Conservation (phyloP, 2,888 invertebrate genomes). For the Tetropium fuscum region DNA sequence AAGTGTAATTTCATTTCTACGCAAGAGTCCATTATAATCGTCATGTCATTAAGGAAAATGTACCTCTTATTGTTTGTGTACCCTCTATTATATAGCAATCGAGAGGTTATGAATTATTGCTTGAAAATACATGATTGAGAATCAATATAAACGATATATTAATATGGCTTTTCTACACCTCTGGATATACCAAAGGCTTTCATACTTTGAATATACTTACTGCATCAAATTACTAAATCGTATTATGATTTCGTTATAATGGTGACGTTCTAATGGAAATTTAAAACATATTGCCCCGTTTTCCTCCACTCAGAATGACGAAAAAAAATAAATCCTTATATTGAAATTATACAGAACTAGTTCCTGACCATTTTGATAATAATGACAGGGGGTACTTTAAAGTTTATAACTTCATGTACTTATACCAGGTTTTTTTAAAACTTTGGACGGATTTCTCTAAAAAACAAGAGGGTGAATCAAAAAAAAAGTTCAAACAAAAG, state of each 20-base stretch:
- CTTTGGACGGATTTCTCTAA: too few species aligned
- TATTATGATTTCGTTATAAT: constrained; percentile 28
- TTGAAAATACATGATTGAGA: constrained; percentile 58
- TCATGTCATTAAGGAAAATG: constrained; percentile 44
- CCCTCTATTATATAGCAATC: constrained; percentile 51
- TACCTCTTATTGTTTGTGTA: constrained; percentile 43
- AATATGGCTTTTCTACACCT: constrained; percentile 61
- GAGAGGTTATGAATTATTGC: constrained; percentile 52
- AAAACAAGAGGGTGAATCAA: too few species aligned
- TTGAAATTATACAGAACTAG: too few species aligned
- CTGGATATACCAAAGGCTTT: constrained; percentile 18
- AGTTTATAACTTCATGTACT: too few species aligned
- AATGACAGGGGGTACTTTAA: too few species aligned
- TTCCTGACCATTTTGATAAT: too few species aligned
- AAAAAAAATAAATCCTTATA: too few species aligned
- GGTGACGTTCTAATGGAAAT: constrained; percentile 21
- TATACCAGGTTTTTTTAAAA: too few species aligned
- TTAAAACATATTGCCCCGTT: too few species aligned
- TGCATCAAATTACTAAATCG: constrained; percentile 25
- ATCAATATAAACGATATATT: constrained; percentile 65
- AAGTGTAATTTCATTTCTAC: constrained; percentile 9
- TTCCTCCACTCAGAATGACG: too few species aligned
- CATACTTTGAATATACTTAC: constrained; percentile 20
- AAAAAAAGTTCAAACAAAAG: too few species aligned
- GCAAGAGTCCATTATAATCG: constrained; percentile 36